Percentiles rank a stretch among this genome's conserved stretches.
Conservation (phyloP, 2,797 vertebrate species). For the Myoxocephalus aenaeus region DNA sequence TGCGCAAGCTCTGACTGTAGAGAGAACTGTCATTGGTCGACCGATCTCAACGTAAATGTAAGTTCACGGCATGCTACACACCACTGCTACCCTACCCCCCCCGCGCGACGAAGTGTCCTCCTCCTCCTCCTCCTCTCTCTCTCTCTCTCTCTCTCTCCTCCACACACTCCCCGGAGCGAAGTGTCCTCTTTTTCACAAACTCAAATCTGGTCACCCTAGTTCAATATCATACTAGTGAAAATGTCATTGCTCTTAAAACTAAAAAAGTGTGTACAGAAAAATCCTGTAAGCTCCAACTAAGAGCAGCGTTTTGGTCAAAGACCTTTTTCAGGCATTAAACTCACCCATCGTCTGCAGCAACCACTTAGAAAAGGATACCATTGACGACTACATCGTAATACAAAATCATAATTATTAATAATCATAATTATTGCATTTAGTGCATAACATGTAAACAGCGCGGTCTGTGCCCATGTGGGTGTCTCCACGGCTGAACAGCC, state of each 20-base stretch:
- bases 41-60: no score
- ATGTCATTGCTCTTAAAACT: background rate
- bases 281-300: background rate
- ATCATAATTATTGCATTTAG: background rate
- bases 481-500: conserved; percentile 9
- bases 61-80: no score
- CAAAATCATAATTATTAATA: no score
- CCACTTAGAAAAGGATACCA: background rate
- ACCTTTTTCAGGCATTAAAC: background rate
- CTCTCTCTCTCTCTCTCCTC: no score
- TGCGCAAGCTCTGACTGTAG: no score
- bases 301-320: background rate
- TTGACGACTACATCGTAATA: background rate
- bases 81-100: no score
- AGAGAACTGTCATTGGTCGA: no score
- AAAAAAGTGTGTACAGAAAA: background rate
- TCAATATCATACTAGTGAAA: background rate
- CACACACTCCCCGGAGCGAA: no score
- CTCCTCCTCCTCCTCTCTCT: no score
- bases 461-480: conserved; percentile 9
- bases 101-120: no score
- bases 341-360: background rate
- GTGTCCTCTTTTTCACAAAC: no score
- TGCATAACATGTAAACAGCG: background rate
- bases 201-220: no score